Percentiles rank a stretch among this genome's conserved stretches.
These are phyloP conservation scores for Hofmannophila pseudospretella DNA, from an alignment of 2,888 invertebrate species.

Conservation along the genomic window DNA sequence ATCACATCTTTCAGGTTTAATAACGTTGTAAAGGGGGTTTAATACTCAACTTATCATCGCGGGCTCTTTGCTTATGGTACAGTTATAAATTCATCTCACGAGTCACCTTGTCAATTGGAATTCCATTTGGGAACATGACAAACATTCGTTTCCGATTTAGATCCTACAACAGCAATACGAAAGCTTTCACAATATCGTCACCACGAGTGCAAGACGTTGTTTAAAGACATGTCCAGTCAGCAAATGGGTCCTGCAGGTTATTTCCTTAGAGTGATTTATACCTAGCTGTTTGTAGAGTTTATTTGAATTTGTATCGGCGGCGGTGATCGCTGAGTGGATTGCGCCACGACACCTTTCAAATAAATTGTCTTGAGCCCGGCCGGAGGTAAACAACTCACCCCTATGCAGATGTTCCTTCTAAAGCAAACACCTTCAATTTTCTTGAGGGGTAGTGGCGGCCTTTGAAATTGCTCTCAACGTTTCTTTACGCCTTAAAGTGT, in stretches of 20 bases:
- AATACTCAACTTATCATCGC: neutral
- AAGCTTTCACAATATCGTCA: constrained; percentile 41
- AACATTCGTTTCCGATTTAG: constrained; percentile 11
- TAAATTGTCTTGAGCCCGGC: constrained; percentile 72
- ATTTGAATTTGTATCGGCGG: constrained; percentile 37
- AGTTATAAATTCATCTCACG: neutral
- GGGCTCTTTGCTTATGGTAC: neutral
- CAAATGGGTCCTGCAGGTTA: constrained; percentile 52
- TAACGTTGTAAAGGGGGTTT: no score
- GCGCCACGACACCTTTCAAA: constrained; percentile 74
- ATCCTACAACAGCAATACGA: constrained; percentile 17
- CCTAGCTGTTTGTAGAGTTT: constrained; percentile 47
- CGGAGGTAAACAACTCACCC: constrained; percentile 67
- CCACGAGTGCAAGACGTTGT: constrained; percentile 31
- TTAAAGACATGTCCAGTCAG: constrained; percentile 49
- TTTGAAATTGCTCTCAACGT: constrained; percentile 55
- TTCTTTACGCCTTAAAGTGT: constrained; percentile 37
- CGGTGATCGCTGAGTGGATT: constrained; percentile 67
- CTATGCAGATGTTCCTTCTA: constrained; percentile 64
- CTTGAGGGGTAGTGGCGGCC: constrained; percentile 44
- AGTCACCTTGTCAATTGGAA: constrained; percentile 6
- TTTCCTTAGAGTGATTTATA: constrained; percentile 64
- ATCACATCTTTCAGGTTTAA: no score
- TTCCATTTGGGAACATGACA: constrained; percentile 15
- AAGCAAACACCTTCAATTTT: constrained; percentile 60